Percentiles rank a stretch among this genome's conserved stretches.
Conservation (phyloP, 2,888 invertebrate species). For the Pollenia angustigena region DNA sequence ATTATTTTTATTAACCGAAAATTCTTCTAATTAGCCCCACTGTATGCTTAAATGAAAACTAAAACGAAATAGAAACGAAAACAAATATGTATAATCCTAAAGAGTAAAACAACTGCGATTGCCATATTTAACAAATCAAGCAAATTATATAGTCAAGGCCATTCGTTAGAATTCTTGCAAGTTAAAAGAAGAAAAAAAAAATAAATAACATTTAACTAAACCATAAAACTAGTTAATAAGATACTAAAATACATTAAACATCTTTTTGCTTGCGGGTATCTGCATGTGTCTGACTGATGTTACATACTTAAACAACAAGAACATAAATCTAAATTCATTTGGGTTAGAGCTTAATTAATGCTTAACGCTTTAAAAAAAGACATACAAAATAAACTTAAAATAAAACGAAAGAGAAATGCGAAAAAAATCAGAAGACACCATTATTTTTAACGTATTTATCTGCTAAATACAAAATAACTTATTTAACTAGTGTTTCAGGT, state of each 20-base stretch:
- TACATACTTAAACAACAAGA: constrained; percentile 36
- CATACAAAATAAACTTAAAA: background rate
- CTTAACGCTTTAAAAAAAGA: constrained; percentile 50
- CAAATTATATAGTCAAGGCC: constrained; percentile 61
- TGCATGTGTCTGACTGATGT: constrained; percentile 11
- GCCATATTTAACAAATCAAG: constrained; percentile 52
- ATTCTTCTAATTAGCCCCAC: background rate
- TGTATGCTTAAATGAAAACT: background rate
- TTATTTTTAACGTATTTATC: constrained; percentile 30
- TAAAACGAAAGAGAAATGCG: constrained; percentile 18
- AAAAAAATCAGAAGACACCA: constrained; percentile 6
- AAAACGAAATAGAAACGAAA: background rate
- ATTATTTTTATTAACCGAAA: background rate
- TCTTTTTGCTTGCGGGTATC: background rate
- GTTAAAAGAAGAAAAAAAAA: background rate
- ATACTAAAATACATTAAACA: constrained; percentile 37
- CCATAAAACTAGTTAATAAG: constrained; percentile 55
- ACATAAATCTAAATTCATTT: constrained; percentile 70
- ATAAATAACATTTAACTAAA: constrained; percentile 31
- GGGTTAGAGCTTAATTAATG: constrained; percentile 68
- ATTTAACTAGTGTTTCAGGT: constrained; percentile 20
- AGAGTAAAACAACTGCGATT: constrained; percentile 16
- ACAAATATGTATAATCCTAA: constrained; percentile 1
- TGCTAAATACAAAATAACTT: constrained; percentile 37
- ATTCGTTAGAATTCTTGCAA: constrained; percentile 41